phyloP scores from a whole-genome alignment of 2,113 vertebrate species.

The Dendrocopos noguchii region DNA sequence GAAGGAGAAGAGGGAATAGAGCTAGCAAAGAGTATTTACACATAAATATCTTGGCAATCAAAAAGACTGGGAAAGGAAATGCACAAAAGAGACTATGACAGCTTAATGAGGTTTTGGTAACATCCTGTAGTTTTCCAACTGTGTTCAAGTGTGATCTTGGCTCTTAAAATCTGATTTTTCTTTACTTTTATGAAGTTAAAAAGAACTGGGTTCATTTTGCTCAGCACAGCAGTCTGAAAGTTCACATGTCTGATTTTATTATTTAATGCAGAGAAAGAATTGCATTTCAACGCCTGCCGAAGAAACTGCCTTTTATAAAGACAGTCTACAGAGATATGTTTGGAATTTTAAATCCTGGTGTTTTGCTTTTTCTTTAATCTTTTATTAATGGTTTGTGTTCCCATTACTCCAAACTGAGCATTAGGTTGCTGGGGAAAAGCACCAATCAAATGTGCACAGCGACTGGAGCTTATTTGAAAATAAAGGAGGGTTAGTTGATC shows the following conservation, averaged over 20 bases:
- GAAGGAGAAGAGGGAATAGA: neutral
- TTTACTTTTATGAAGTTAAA: conserved; percentile 66
- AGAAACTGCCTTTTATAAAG: conserved; percentile 73
- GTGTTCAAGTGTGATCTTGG: conserved; percentile 45
- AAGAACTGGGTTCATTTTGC: conserved; percentile 66
- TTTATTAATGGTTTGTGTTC: conserved; percentile 76
- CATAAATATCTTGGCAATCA: conserved; percentile 39
- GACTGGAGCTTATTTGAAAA: conserved; percentile 54
- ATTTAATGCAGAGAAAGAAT: conserved; percentile 72
- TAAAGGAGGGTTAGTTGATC: conserved; percentile 44
- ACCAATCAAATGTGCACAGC: conserved; percentile 36
- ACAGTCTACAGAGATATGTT: conserved; percentile 72
- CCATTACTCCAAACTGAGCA: conserved; percentile 68
- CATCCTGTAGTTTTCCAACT: conserved; percentile 53
- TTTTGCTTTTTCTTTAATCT: conserved; percentile 73
- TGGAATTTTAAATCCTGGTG: conserved; percentile 73
- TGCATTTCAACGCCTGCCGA: conserved; percentile 59
- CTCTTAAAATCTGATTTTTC: conserved; percentile 61
- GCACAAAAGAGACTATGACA: conserved; percentile 16
- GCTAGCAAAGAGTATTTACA: conserved; percentile 12
- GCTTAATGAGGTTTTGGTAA: conserved; percentile 69
- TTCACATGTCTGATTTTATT: conserved; percentile 75
- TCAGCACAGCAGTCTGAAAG: conserved; percentile 73
- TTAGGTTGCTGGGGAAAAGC: conserved; percentile 47
- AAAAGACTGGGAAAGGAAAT: conserved; percentile 25